These are phyloP conservation scores for Sciaenops ocellatus DNA, from an alignment of 2,797 vertebrate species.

Conservation along the genomic window DNA sequence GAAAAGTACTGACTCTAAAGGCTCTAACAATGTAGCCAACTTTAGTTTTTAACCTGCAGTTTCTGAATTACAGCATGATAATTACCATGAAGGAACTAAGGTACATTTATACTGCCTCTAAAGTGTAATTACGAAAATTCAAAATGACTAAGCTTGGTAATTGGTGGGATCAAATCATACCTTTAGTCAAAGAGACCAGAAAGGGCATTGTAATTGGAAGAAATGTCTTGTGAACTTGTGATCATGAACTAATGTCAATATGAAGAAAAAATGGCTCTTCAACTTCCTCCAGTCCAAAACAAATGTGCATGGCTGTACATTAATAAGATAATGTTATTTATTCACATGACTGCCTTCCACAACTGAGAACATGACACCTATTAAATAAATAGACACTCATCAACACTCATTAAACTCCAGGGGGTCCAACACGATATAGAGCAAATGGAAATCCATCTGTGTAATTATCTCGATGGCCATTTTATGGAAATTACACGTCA, in stretches of 20 bases:
- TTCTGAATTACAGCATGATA: conserved; percentile 1
- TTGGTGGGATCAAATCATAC: background rate
- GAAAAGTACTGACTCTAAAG: background rate
- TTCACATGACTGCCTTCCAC: background rate
- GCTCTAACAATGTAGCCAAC: background rate
- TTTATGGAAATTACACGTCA: conserved; percentile 61
- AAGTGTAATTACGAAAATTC: background rate
- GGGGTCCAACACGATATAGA: conserved; percentile 13
- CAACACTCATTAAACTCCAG: conserved; percentile 37
- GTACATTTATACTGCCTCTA: background rate
- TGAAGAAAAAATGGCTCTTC: background rate
- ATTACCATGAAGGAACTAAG: background rate
- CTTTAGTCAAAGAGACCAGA: background rate
- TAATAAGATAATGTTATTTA: background rate
- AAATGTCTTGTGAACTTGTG: background rate
- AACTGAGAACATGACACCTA: background rate
- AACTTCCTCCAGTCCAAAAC: background rate
- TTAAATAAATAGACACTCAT: conserved; percentile 28
- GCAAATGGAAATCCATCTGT: conserved; percentile 33
- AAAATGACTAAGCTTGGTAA: background rate
- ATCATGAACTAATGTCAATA: background rate
- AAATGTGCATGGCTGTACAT: background rate
- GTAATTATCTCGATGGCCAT: conserved; percentile 53
- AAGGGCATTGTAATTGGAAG: background rate
- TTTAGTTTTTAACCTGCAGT: background rate